phyloP scores from a whole-genome alignment of 2,797 vertebrate species.

The Acropternis orthonyx region DNA sequence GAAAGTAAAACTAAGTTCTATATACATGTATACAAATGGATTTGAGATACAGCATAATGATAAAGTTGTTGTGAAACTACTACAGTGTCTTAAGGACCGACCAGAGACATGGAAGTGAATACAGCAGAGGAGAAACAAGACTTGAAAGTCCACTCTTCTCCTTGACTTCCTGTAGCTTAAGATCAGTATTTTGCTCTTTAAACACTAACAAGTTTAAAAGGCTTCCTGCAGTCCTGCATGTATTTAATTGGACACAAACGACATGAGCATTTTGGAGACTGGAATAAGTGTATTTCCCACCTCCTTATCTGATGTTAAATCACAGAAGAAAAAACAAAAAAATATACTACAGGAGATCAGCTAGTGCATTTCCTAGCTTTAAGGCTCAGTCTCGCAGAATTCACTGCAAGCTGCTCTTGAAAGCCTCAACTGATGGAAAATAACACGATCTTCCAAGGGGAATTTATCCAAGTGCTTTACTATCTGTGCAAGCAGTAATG shows the following conservation, averaged over 20 bases:
- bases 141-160: background rate
- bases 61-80: background rate
- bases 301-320: background rate
- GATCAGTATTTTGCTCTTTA: background rate
- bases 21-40: background rate
- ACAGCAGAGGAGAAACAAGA: background rate
- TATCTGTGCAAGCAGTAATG: background rate
- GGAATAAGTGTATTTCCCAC: background rate
- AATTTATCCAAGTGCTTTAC: background rate
- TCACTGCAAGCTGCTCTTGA: background rate
- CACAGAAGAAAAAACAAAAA: rapidly evolving
- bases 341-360: background rate
- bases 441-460: background rate
- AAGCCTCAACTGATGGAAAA: background rate
- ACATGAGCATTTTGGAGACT: background rate
- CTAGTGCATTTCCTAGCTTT: background rate
- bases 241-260: background rate
- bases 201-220: background rate
- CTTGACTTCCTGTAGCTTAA: background rate
- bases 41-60: background rate
- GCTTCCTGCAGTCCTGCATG: background rate
- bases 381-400: background rate
- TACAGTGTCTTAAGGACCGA: background rate
- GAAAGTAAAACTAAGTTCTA: background rate
- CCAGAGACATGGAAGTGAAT: background rate